Base-by-base conservation (phyloP, 2,113 vertebrate species). In the Chloropsis cyanopogon region DNA sequence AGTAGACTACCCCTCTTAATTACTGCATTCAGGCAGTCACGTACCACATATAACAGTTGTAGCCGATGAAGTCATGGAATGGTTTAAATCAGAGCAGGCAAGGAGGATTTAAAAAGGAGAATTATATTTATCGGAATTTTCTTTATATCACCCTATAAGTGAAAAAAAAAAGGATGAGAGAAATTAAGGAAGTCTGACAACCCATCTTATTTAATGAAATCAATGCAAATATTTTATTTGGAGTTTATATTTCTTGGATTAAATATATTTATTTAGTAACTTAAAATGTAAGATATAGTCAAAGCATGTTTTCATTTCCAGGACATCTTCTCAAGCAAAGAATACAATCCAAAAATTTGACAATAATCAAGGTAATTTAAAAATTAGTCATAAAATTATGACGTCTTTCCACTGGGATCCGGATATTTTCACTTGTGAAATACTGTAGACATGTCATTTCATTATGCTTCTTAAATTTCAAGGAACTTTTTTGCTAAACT, bases 51-150 rank as follows among this genome's bases (percentile, higher is more conserved):
- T 33, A 80, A 42, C 82, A 60, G 76, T 61, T 88, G 29, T 13
- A 96, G 95, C 61, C 3, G 2, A 85, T 97, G 91, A 96, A 94
- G 82, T 93, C 42, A 96, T 92, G 41, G 87, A 97, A 95, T 75
- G 29, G 16, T 88, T 93, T 93, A 95, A 92, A 85, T 88, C 56
- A 78, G 33, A 86, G 29, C 26, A 88, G 73, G 50, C 39, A 86
- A 95, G 35, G 73, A 57, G 35, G 28, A 54, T 83, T 95, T 95
- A 11, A 80, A 79, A 90, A 31, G 11, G 10, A 83, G 6, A 91
- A 42, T 50, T 75, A 23, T 25, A 50, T 88, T 88, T 91, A 39
- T 37, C 68, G 14, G 12, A 14, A 5, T 25, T 87, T 92, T 85
- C 14, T 82, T 94, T 92, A 56, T 83, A 47, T 31, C 35, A 63